These are phyloP conservation scores for Osmoderma eremita DNA, from an alignment of 2,888 invertebrate genomes.

Conservation along the genomic window DNA sequence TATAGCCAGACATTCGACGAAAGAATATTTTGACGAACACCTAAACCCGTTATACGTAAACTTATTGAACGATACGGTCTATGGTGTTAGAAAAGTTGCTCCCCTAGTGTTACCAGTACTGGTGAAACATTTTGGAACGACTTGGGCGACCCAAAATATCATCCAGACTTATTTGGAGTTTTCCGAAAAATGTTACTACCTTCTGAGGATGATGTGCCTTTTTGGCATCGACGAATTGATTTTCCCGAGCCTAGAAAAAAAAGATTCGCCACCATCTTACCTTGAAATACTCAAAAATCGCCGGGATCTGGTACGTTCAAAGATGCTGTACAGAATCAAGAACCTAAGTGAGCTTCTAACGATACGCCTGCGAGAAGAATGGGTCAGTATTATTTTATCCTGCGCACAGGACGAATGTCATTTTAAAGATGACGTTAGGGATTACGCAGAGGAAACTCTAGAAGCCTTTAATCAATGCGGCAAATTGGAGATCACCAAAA, in stretches of 20 bases:
- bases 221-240: slow-evolving; percentile 60
- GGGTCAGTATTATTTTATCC: slow-evolving; percentile 44
- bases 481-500: slow-evolving; percentile 37
- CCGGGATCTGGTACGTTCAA: slow-evolving; percentile 37
- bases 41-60: slow-evolving; percentile 57
- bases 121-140: slow-evolving; percentile 57
- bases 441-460: slow-evolving; percentile 58
- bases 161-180: slow-evolving; percentile 55
- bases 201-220: slow-evolving; percentile 56
- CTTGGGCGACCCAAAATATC: slow-evolving; percentile 56
- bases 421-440: slow-evolving; percentile 50
- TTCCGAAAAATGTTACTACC: slow-evolving; percentile 55
- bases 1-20: slow-evolving; percentile 54
- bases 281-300: slow-evolving; percentile 32
- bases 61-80: slow-evolving; percentile 57
- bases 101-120: slow-evolving; percentile 58
- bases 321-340: slow-evolving; percentile 44
- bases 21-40: slow-evolving; percentile 57
- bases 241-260: slow-evolving; percentile 51
- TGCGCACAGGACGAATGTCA: slow-evolving; percentile 50
- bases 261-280: background rate
- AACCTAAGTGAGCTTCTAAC: slow-evolving; percentile 49
- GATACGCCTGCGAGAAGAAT: slow-evolving; percentile 50
- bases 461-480: slow-evolving; percentile 51
- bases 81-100: slow-evolving; percentile 58